Percentiles rank a stretch among this genome's conserved stretches.
phyloP scores from a whole-genome alignment of 2,797 vertebrate species.

The Halcyon smyrnensis region DNA sequence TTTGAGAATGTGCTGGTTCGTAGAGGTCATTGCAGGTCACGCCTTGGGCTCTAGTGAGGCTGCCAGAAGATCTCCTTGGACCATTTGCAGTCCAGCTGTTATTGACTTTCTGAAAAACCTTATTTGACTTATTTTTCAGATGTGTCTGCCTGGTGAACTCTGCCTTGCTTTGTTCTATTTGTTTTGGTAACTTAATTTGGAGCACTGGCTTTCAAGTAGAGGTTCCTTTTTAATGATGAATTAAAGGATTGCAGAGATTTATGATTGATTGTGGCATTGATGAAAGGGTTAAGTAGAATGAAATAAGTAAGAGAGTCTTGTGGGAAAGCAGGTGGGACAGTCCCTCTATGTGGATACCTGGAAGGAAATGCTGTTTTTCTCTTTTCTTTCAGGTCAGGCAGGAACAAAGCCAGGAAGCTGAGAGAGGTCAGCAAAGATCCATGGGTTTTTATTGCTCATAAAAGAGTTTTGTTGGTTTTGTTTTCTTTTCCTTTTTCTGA shows the following conservation, averaged over 20 bases:
- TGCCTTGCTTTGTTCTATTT: background rate
- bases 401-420: slow-evolving; percentile 40
- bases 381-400: background rate
- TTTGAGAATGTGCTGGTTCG: background rate
- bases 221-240: background rate
- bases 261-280: background rate
- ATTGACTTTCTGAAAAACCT: background rate
- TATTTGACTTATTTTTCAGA: background rate
- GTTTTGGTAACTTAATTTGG: background rate
- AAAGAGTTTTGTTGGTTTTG: background rate
- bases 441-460: background rate
- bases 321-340: slow-evolving; percentile 9
- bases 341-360: background rate
- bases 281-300: background rate
- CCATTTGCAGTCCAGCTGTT: background rate
- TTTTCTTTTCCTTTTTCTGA: background rate
- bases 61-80: background rate
- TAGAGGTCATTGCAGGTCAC: background rate
- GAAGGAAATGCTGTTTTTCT: slow-evolving; percentile 1
- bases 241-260: background rate
- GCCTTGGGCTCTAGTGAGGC: background rate
- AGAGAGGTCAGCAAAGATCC: background rate
- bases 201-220: background rate
- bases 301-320: background rate
- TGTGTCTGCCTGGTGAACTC: background rate